These are phyloP conservation scores for Stegodyphus dumicola DNA, from an alignment of 1,140 invertebrate genomes.

Conservation along the genomic window DNA sequence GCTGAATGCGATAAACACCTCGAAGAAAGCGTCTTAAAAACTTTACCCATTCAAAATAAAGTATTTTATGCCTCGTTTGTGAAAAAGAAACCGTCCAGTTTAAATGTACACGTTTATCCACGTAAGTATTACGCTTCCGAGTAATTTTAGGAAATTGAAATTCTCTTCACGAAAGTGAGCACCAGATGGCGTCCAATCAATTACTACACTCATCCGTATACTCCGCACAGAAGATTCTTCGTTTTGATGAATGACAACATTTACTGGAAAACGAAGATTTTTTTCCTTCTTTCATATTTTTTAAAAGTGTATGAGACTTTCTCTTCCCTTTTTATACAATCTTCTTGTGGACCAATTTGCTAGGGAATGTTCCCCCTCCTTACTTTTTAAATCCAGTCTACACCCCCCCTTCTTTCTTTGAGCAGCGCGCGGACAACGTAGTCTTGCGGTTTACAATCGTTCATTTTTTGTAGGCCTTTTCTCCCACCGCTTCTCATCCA, in stretches of 20 bases:
- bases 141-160: too few relatives aligned
- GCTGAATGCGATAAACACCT: too few relatives aligned
- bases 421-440: neutral
- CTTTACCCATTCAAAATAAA: too few relatives aligned
- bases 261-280: too few relatives aligned
- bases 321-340: neutral
- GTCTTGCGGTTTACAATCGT: neutral
- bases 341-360: constrained; percentile 2
- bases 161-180: neutral
- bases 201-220: neutral
- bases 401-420: neutral
- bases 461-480: neutral
- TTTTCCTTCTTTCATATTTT: too few relatives aligned
- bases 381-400: neutral
- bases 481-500: neutral
- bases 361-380: neutral
- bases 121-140: too few relatives aligned
- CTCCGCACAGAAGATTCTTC: neutral
- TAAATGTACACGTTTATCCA: too few relatives aligned
- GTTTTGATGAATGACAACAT: too few relatives aligned
- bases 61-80: too few relatives aligned
- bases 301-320: too few relatives aligned
- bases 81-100: too few relatives aligned
- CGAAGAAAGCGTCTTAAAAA: too few relatives aligned
- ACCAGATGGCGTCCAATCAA: neutral